A percentile compares a stretch with the other conserved stretches of the same genome.
Conservation (phyloP, 1,140 invertebrate species). For the Drosophila carrolli region DNA sequence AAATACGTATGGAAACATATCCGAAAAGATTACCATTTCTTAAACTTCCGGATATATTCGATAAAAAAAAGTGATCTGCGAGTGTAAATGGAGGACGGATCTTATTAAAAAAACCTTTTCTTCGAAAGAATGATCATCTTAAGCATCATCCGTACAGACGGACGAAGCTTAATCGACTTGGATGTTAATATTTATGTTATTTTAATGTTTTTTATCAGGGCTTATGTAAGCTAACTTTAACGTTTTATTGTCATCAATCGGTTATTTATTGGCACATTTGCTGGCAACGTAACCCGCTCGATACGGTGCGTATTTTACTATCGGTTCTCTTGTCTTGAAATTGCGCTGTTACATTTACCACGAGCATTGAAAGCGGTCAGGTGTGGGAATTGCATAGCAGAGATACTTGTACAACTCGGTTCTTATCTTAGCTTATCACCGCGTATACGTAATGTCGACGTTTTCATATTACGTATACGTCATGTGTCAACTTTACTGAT, state of each 20-base stretch:
- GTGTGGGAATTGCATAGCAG: slow-evolving; percentile 29
- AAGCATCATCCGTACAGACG: too few relatives aligned
- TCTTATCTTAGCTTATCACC: slow-evolving; percentile 49
- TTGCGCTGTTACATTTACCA: slow-evolving; percentile 40
- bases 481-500: slow-evolving; percentile 42
- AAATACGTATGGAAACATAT: too few relatives aligned
- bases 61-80: too few relatives aligned
- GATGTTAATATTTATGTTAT: background rate
- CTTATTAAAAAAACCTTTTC: too few relatives aligned
- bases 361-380: slow-evolving; percentile 11
- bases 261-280: slow-evolving; percentile 31
- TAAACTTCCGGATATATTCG: too few relatives aligned
- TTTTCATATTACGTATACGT: slow-evolving; percentile 58
- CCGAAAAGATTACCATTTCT: too few relatives aligned
- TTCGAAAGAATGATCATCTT: too few relatives aligned
- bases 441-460: slow-evolving; percentile 69
- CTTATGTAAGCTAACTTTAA: slow-evolving; percentile 3
- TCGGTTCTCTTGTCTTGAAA: slow-evolving; percentile 14
- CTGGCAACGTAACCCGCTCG: slow-evolving; percentile 20
- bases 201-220: background rate
- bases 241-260: slow-evolving; percentile 18
- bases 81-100: too few relatives aligned
- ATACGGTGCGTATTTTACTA: slow-evolving; percentile 1
- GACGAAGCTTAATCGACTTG: too few relatives aligned
- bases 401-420: slow-evolving; percentile 11